These are phyloP conservation scores for Lates japonicus DNA, from an alignment of 2,797 vertebrate species.

Conservation along the genomic window DNA sequence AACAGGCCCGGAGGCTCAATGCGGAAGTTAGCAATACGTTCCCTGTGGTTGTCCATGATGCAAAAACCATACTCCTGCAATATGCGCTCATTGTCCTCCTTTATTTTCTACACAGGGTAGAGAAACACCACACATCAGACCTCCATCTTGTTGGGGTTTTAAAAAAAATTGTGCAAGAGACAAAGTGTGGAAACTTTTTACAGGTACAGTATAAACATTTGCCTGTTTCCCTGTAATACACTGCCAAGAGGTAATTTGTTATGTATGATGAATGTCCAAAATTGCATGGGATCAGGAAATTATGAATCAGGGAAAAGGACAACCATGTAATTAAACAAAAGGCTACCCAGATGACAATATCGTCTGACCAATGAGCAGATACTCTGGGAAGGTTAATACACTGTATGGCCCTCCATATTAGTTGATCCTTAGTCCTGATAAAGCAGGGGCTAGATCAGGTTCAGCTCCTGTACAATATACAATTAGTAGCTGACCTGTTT, in stretches of 20 bases:
- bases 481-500: slow-evolving; percentile 88
- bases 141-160: not conserved
- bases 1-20: slow-evolving; percentile 98
- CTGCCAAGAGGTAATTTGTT: no score
- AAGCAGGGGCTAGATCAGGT: not conserved
- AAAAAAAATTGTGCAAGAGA: no score
- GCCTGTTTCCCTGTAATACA: no score
- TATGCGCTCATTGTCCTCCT: slow-evolving; percentile 94
- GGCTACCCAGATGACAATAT: not conserved
- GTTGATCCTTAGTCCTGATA: not conserved
- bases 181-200: not conserved
- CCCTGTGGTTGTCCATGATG: slow-evolving; percentile 98
- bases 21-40: slow-evolving; percentile 98
- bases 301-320: not conserved
- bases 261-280: no score
- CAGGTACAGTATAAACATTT: not conserved
- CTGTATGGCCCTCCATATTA: no score
- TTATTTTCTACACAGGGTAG: slow-evolving; percentile 90
- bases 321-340: not conserved
- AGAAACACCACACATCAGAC: not conserved
- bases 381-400: not conserved
- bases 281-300: not conserved
- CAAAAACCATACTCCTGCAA: slow-evolving; percentile 96
- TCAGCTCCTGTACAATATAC: no score
- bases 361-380: not conserved